Evolutionary conservation across 2,113 vertebrate species (phyloP).

Genomic region (Callaeas wilsoni): DNA sequence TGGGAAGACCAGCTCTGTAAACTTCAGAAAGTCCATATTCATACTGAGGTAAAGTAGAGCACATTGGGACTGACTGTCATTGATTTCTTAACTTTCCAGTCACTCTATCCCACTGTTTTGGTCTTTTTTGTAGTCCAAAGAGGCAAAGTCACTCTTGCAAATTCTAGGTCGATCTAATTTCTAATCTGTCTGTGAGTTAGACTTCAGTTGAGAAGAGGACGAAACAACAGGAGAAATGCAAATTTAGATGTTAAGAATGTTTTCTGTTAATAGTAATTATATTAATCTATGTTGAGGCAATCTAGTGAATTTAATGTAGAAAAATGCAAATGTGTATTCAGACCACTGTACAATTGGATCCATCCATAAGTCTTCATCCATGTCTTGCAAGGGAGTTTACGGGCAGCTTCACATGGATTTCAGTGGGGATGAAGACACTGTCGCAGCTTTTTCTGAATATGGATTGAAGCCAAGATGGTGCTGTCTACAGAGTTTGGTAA

Average conservation of each 20-base stretch:
- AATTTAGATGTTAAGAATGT: not conserved
- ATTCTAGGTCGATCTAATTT: constrained; percentile 3
- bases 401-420: not conserved
- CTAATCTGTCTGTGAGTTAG: not conserved
- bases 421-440: not conserved
- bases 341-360: not conserved
- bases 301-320: not conserved
- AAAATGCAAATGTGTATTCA: not conserved
- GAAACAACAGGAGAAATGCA: not conserved
- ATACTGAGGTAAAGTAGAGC: not conserved
- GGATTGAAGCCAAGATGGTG: not conserved
- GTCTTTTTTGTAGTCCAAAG: not conserved
- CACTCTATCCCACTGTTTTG: not conserved
- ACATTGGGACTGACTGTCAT: not conserved
- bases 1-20: not conserved
- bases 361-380: not conserved
- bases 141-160: not conserved
- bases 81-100: not conserved
- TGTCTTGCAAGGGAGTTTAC: not conserved
- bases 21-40: not conserved
- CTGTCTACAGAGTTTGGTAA: not conserved
- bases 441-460: not conserved
- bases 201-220: not conserved
- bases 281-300: not conserved
- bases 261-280: not conserved